Evolutionary conservation across 2,888 invertebrate genomes (phyloP).

Genomic region (Spisula solida): DNA sequence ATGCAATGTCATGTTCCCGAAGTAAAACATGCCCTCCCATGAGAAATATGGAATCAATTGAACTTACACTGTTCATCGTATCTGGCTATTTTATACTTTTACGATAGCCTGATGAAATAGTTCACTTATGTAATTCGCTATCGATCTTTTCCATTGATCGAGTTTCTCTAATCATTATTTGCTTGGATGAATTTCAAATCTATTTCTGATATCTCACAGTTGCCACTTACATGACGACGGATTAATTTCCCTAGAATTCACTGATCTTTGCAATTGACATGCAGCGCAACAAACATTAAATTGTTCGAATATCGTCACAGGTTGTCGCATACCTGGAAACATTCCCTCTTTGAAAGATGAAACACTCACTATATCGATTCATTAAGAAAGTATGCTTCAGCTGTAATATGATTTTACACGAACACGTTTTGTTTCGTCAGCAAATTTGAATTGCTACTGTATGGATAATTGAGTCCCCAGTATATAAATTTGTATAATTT

Average conservation of each 20-base stretch:
- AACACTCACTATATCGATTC: too few species aligned
- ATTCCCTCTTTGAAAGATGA: too few species aligned
- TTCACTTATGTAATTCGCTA: slow-evolving; percentile 21
- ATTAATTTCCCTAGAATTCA: background rate
- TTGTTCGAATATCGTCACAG: too few species aligned
- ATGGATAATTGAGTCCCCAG: too few species aligned
- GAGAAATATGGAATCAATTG: slow-evolving; percentile 11
- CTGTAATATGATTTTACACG: too few species aligned
- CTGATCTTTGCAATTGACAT: background rate
- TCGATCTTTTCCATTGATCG: slow-evolving; percentile 11
- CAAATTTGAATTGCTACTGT: too few species aligned
- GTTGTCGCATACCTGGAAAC: too few species aligned
- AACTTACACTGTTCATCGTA: background rate
- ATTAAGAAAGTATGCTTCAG: too few species aligned
- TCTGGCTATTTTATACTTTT: slow-evolving; percentile 1
- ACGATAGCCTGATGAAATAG: slow-evolving; percentile 9
- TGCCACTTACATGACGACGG: background rate
- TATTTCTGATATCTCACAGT: background rate
- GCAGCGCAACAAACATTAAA: background rate
- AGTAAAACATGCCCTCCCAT: background rate
- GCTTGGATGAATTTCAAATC: slow-evolving; percentile 28
- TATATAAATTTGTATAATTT: too few species aligned
- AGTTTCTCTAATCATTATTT: background rate
- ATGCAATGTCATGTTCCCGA: background rate
- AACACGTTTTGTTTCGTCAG: too few species aligned